These are phyloP conservation scores for Eretmochelys imbricata DNA, from an alignment of 2,113 vertebrate genomes.

Conservation along the genomic window DNA sequence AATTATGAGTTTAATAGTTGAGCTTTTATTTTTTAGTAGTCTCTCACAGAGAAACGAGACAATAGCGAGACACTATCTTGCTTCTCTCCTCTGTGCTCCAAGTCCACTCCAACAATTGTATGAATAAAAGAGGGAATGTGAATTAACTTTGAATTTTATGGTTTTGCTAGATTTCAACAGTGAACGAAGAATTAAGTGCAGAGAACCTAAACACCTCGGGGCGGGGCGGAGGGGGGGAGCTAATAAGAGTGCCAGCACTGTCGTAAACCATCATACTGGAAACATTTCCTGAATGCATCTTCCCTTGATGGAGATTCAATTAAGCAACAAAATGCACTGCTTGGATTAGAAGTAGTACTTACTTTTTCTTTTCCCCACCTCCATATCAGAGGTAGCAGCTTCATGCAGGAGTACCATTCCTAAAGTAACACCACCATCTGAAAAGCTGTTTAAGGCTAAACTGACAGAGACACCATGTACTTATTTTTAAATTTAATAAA, in stretches of 20 bases:
- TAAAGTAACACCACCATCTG: slow-evolving; percentile 94
- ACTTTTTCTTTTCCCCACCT: slow-evolving; percentile 96
- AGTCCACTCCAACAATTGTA: background rate
- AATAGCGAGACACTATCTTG: background rate
- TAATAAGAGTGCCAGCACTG: background rate
- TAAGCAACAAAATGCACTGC: background rate
- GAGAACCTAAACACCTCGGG: background rate
- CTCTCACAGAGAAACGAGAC: background rate
- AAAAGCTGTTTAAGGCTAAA: slow-evolving; percentile 81
- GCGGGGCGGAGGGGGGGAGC: background rate
- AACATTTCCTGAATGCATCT: background rate
- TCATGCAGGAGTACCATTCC: slow-evolving; percentile 97
- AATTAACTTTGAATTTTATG: background rate
- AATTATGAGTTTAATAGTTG: background rate
- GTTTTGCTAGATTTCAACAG: background rate
- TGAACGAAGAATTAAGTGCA: background rate
- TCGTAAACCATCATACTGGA: background rate
- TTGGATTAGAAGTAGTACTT: slow-evolving; percentile 51
- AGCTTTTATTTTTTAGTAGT: background rate
- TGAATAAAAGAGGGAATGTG: background rate
- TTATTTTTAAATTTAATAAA: background rate
- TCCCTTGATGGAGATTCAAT: background rate
- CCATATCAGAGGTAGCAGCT: slow-evolving; percentile 93
- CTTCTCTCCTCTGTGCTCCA: background rate
- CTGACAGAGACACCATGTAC: slow-evolving; percentile 3